These are phyloP conservation scores for Zenarchopterus dispar DNA, from an alignment of 2,797 vertebrate species.

Conservation along the genomic window DNA sequence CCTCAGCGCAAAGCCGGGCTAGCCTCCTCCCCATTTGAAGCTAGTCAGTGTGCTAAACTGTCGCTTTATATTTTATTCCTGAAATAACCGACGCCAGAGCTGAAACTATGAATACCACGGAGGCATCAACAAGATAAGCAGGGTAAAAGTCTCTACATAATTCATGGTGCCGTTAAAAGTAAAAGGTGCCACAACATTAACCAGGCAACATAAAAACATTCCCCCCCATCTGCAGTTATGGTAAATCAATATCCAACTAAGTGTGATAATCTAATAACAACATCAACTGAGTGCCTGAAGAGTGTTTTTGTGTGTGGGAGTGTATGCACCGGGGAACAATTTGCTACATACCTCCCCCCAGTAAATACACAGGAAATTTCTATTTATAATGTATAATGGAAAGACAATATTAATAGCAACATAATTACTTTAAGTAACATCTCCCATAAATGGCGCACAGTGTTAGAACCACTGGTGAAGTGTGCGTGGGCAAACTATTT, in stretches of 20 bases:
- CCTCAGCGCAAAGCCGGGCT: neutral
- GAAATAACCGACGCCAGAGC: constrained; percentile 3
- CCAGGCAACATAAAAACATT: constrained; percentile 54
- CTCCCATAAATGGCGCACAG: constrained; percentile 7
- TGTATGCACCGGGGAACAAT: constrained; percentile 61
- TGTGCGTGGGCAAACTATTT: neutral
- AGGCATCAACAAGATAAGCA: constrained; percentile 34
- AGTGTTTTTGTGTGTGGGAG: constrained; percentile 60
- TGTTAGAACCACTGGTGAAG: constrained; percentile 14
- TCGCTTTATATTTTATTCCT: constrained; percentile 9
- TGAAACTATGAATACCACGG: constrained; percentile 16
- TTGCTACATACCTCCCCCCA: constrained; percentile 57
- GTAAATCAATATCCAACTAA: constrained; percentile 71
- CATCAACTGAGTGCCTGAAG: constrained; percentile 50
- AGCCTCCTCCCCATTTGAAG: neutral
- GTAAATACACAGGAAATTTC: constrained; percentile 59
- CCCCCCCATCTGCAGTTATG: constrained; percentile 60
- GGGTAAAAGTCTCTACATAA: constrained; percentile 45
- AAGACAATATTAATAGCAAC: constrained; percentile 55
- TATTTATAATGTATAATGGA: constrained; percentile 44
- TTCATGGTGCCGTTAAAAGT: constrained; percentile 55
- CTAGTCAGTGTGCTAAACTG: constrained; percentile 1
- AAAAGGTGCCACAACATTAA: constrained; percentile 49
- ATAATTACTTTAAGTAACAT: constrained; percentile 50
- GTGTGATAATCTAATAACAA: constrained; percentile 70